These are phyloP conservation scores for Eupeodes luniger DNA, from an alignment of 2,888 invertebrate species.

Conservation along the genomic window DNA sequence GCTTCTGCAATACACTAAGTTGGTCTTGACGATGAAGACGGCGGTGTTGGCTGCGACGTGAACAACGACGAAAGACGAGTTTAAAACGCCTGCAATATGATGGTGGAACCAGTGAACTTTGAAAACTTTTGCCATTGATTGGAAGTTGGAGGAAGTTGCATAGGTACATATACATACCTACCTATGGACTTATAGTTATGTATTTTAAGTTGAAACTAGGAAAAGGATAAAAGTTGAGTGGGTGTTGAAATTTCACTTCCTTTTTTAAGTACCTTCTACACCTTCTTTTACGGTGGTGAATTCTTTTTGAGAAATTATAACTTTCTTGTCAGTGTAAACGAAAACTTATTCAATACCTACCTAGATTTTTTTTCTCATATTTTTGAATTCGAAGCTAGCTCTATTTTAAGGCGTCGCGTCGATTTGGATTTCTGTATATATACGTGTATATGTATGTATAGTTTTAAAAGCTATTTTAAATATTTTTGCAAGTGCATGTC, in stretches of 20 bases:
- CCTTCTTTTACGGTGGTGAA: slow-evolving; percentile 28
- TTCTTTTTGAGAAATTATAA: slow-evolving; percentile 50
- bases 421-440: slow-evolving; percentile 28
- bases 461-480: slow-evolving; percentile 63
- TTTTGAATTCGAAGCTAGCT: slow-evolving; percentile 10
- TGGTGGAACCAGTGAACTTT: slow-evolving; percentile 58
- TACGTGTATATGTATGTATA: not conserved
- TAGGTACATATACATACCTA: not conserved
- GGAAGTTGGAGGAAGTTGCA: slow-evolving; percentile 18
- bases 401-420: slow-evolving; percentile 52
- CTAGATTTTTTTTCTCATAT: not conserved
- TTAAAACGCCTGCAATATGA: slow-evolving; percentile 7
- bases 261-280: slow-evolving; percentile 54
- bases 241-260: slow-evolving; percentile 67
- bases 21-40: slow-evolving; percentile 6
- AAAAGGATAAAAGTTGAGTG: slow-evolving; percentile 34
- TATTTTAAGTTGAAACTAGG: not conserved
- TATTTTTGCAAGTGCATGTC: slow-evolving; percentile 35
- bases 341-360: slow-evolving; percentile 18
- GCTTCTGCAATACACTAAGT: slow-evolving; percentile 9
- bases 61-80: not conserved
- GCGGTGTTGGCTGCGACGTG: not conserved
- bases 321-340: slow-evolving; percentile 27
- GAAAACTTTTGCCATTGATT: slow-evolving; percentile 69
- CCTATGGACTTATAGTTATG: no score